Percentiles rank a stretch among this genome's conserved stretches.
Conservation (phyloP, 2,888 invertebrate species). For the Micropterix aruncella region DNA sequence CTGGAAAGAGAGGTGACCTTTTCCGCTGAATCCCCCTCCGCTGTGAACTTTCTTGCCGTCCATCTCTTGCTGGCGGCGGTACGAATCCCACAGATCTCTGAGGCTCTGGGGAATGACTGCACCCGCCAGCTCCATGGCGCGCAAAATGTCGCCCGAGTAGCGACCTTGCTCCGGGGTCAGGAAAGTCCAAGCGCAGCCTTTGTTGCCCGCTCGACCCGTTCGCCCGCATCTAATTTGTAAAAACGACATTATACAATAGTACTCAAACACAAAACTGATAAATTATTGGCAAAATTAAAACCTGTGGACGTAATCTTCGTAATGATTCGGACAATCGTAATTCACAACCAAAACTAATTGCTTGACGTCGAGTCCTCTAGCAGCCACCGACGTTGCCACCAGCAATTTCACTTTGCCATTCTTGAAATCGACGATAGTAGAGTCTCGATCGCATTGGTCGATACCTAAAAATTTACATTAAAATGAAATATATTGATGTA, state of each 20-base stretch:
- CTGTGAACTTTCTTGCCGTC: constrained; percentile 86
- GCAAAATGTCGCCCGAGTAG: constrained; percentile 84
- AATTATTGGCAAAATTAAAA: too few species aligned
- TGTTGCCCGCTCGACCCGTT: constrained; percentile 86
- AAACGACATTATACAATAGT: not conserved
- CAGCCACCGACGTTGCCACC: constrained; percentile 97
- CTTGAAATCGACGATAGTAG: constrained; percentile 96
- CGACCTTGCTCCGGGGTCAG: constrained; percentile 88
- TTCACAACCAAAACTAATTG: constrained; percentile 95
- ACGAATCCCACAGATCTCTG: constrained; percentile 70
- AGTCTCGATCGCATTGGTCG: constrained; percentile 98
- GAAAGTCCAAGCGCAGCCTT: constrained; percentile 96
- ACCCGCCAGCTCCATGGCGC: constrained; percentile 81
- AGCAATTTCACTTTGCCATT: constrained; percentile 82
- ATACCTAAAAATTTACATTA: constrained; percentile 63
- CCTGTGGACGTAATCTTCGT: constrained; percentile 97
- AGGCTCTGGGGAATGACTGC: constrained; percentile 65
- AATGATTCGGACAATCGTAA: constrained; percentile 98
- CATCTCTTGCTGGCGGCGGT: constrained; percentile 79
- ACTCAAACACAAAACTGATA: not conserved
- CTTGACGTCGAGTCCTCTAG: constrained; percentile 96
- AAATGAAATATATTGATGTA: not conserved
- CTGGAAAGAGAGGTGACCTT: constrained; percentile 37
- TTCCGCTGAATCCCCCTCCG: constrained; percentile 90
- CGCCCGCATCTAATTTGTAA: constrained; percentile 59